These are phyloP conservation scores for Atractosteus spatula DNA, from an alignment of 2,113 vertebrate species.

Conservation along the genomic window DNA sequence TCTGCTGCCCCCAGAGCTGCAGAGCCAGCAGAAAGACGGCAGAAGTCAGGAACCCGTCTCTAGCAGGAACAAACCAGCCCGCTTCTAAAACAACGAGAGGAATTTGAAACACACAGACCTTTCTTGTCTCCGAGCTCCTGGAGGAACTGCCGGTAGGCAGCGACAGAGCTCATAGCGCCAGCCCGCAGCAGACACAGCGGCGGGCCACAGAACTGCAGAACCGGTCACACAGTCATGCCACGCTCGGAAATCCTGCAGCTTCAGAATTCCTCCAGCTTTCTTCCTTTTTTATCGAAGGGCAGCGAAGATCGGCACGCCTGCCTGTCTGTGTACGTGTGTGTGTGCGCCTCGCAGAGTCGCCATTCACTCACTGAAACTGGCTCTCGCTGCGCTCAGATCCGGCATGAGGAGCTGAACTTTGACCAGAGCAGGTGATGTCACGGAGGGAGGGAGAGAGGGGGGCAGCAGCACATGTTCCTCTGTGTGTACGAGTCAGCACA, in stretches of 20 bases:
- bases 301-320: not conserved
- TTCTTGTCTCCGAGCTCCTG: constrained; percentile 66
- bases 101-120: constrained; percentile 53
- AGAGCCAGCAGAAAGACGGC: no score
- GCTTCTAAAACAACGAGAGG: not conserved
- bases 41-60: no score
- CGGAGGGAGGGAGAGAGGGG: constrained; percentile 26
- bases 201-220: not conserved
- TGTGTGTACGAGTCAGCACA: constrained; percentile 10
- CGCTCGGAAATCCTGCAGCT: no score
- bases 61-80: not conserved
- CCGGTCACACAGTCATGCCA: no score
- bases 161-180: constrained; percentile 54
- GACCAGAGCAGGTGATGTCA: constrained; percentile 72
- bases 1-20: no score
- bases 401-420: constrained; percentile 74
- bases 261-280: no score
- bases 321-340: constrained; percentile 10
- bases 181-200: not conserved
- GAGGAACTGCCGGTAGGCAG: constrained; percentile 67
- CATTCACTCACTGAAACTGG: constrained; percentile 36
- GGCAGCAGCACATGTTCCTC: constrained; percentile 21
- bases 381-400: constrained; percentile 46
- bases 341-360: constrained; percentile 21
- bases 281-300: no score